Conservation (phyloP, 2,797 vertebrate species). For the Acipenser transmontanus region DNA sequence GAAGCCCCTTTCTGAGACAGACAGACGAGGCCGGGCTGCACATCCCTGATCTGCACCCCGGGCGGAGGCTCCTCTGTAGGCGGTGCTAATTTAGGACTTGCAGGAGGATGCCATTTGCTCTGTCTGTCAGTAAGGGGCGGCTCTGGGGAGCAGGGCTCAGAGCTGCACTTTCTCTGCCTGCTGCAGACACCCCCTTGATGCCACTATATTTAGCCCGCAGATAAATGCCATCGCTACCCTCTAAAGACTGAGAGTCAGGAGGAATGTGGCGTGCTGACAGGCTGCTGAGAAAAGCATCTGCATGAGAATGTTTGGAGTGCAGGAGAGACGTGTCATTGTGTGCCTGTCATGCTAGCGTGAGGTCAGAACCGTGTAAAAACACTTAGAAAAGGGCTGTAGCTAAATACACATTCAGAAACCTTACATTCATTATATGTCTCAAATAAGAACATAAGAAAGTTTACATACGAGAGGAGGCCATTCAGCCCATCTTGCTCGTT, state of each 20-base stretch:
- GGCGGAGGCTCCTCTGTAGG: not conserved
- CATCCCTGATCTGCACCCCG: not conserved
- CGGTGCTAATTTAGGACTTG: not conserved
- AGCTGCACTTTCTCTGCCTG: slow-evolving; percentile 10
- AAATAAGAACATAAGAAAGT: no score
- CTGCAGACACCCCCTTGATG: slow-evolving; percentile 29
- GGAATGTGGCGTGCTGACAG: slow-evolving; percentile 9
- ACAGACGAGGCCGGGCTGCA: not conserved
- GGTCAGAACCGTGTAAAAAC: no score
- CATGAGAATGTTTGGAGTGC: no score
- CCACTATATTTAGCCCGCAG: slow-evolving; percentile 49
- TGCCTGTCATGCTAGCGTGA: no score
- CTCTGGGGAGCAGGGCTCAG: not conserved
- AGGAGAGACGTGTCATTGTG: no score
- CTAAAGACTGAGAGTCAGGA: slow-evolving; percentile 32
- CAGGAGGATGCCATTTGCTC: not conserved
- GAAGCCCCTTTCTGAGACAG: no score
- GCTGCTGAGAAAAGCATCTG: no score
- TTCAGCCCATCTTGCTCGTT: no score
- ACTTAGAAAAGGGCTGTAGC: no score
- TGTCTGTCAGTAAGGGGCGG: slow-evolving; percentile 1
- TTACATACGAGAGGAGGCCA: no score
- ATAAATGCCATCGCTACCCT: slow-evolving; percentile 34
- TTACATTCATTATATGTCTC: no score
- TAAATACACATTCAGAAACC: no score